These are phyloP conservation scores for Drosophila monieri DNA, from an alignment of 2,888 invertebrate species.

Conservation along the genomic window DNA sequence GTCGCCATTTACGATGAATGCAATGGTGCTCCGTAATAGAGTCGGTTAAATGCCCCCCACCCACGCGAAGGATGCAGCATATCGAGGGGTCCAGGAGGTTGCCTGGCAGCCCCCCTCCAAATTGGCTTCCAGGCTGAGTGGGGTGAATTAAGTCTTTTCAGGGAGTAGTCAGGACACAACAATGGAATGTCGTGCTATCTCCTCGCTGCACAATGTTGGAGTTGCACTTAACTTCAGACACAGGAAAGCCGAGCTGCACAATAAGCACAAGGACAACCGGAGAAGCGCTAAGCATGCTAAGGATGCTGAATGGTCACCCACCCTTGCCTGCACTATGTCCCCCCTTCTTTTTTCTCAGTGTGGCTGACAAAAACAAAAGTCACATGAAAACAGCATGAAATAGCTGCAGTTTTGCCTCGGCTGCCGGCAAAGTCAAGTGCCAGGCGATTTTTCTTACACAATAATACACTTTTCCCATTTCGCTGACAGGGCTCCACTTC, in stretches of 20 bases:
- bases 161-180: slow-evolving; percentile 63
- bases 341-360: slow-evolving; percentile 4
- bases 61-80: not conserved
- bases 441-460: slow-evolving; percentile 76
- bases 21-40: slow-evolving; percentile 61
- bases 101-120: slow-evolving; percentile 15
- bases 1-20: slow-evolving; percentile 76
- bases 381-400: slow-evolving; percentile 67
- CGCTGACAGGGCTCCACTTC: slow-evolving; percentile 67
- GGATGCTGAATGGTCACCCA: slow-evolving; percentile 38
- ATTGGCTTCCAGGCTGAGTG: slow-evolving; percentile 56
- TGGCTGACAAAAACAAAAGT: slow-evolving; percentile 77
- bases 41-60: slow-evolving; percentile 62
- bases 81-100: slow-evolving; percentile 2
- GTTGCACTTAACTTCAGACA: slow-evolving; percentile 78
- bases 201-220: slow-evolving; percentile 72
- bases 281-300: slow-evolving; percentile 46
- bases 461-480: slow-evolving; percentile 78
- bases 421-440: slow-evolving; percentile 66
- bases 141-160: slow-evolving; percentile 73
- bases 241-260: slow-evolving; percentile 68
- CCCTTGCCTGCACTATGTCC: not conserved
- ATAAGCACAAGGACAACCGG: slow-evolving; percentile 70
- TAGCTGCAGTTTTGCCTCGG: slow-evolving; percentile 58
- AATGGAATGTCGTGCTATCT: slow-evolving; percentile 70